Conservation (phyloP, 2,888 invertebrate species). For the Lacanobia oleracea region DNA sequence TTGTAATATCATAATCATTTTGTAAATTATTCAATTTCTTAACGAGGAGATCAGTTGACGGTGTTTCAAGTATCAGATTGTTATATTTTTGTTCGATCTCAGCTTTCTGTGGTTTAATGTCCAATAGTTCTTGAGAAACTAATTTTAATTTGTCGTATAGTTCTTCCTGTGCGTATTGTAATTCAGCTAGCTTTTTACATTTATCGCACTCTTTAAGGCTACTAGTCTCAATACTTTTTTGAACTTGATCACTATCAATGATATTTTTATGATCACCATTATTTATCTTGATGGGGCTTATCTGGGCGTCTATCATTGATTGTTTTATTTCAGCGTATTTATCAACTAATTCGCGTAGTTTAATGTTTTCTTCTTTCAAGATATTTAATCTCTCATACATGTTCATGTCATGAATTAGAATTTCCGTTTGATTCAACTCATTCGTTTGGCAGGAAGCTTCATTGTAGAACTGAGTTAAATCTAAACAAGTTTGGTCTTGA, state of each 20-base stretch:
- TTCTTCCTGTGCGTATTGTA: slow-evolving; percentile 54
- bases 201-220: slow-evolving; percentile 55
- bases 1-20: slow-evolving; percentile 73
- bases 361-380: slow-evolving; percentile 76
- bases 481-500: slow-evolving; percentile 82
- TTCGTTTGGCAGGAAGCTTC: slow-evolving; percentile 78
- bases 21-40: slow-evolving; percentile 76
- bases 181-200: slow-evolving; percentile 64
- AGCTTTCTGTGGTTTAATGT: slow-evolving; percentile 72
- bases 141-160: slow-evolving; percentile 68
- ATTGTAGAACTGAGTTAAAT: slow-evolving; percentile 78
- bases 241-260: background rate
- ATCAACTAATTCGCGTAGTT: slow-evolving; percentile 71
- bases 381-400: slow-evolving; percentile 68
- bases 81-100: slow-evolving; percentile 78
- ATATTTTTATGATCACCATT: slow-evolving; percentile 33
- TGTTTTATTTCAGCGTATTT: slow-evolving; percentile 60
- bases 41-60: slow-evolving; percentile 75
- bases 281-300: slow-evolving; percentile 70
- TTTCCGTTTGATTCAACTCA: slow-evolving; percentile 68
- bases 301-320: slow-evolving; percentile 66
- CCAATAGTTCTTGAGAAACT: slow-evolving; percentile 69
- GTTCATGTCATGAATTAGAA: slow-evolving; percentile 67
- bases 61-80: slow-evolving; percentile 76
- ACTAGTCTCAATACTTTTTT: slow-evolving; percentile 10